phyloP scores from a whole-genome alignment of 1,140 invertebrate genomes.

The Orius laevigatus region DNA sequence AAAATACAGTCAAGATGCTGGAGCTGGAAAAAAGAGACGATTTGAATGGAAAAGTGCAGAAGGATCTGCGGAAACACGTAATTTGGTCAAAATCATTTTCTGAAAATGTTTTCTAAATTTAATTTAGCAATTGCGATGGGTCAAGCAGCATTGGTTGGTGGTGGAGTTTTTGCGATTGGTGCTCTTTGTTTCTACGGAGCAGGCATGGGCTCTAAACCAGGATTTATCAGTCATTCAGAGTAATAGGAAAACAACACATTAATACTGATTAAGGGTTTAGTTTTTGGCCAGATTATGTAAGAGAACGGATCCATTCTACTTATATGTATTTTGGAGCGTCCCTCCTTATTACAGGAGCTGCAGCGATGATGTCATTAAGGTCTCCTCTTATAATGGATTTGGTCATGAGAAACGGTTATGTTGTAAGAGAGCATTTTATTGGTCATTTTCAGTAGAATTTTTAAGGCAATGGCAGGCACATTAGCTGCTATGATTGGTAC shows the following conservation, averaged over 20 bases:
- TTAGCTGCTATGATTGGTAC: constrained; percentile 83
- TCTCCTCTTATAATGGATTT: constrained; percentile 61
- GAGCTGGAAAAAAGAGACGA: too few relatives aligned
- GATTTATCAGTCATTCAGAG: constrained; percentile 69
- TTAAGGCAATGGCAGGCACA: constrained; percentile 56
- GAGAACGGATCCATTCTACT: constrained; percentile 70
- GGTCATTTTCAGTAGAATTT: constrained; percentile 1
- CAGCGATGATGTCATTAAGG: constrained; percentile 62
- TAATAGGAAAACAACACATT: constrained; percentile 40
- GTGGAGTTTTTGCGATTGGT: constrained; percentile 74
- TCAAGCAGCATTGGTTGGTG: constrained; percentile 72
- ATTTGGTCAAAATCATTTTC: neutral
- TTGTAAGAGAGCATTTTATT: constrained; percentile 47
- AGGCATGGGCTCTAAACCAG: constrained; percentile 61
- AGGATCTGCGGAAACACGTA: too few relatives aligned
- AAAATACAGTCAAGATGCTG: too few relatives aligned
- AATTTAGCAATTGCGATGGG: constrained; percentile 66
- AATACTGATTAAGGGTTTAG: constrained; percentile 32
- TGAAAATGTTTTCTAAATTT: too few relatives aligned
- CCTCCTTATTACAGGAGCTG: constrained; percentile 59
- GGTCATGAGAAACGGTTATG: constrained; percentile 51
- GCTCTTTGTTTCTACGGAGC: constrained; percentile 90
- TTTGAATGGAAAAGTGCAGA: too few relatives aligned
- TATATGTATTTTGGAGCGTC: constrained; percentile 90
- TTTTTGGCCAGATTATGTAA: constrained; percentile 88